Evolutionary conservation across 2,113 vertebrate species (phyloP), one percentile per base, ranked within the genome.

Genomic region (Melanostigma gelatinosum): DNA sequence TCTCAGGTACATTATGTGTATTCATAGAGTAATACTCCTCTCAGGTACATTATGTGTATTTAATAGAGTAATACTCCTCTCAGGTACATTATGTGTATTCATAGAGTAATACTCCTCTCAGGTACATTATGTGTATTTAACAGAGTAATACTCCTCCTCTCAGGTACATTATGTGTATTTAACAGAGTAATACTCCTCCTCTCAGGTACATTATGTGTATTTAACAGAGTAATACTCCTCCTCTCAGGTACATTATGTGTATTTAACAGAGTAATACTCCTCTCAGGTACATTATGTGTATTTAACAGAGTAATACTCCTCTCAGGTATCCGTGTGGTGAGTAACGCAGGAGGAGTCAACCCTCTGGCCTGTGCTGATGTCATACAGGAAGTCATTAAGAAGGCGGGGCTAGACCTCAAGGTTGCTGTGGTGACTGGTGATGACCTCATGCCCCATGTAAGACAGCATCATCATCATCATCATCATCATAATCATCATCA

Each of bases 341-440:
- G 96, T 75, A 97, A 97, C 12, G 96, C 96, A 0, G 96, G 96
- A 3, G 96, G 96, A 0, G 92, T 97, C 72, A 97, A 96, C 89
- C 97, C 96, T 3, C 92, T 95, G 9, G 94, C 94, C 6, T 97
- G 97, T 55, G 96, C 95, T 0, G 90, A 92, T 10, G 95, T 96
- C 70, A 94, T 97, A 74, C 92, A 94, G 85, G 94, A 96, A 64
- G 93, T 96, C 20, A 83, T 96, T 29, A 94, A 91, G 82, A 96
- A 96, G 85, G 94, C 95, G 0, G 94, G 94, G 8, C 84, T 97
- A 5, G 90, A 96, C 57, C 82, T 97, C 46, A 97, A 96, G 92
- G 95, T 97, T 54, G 96, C 96, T 4, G 96, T 97, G 91, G 94
- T 98, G 82, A 93, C 95, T 6, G 96, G 97, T 9, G 97, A 98